These are phyloP conservation scores for Nesidiocoris tenuis DNA, from an alignment of 2,888 invertebrate genomes.

Conservation along the genomic window DNA sequence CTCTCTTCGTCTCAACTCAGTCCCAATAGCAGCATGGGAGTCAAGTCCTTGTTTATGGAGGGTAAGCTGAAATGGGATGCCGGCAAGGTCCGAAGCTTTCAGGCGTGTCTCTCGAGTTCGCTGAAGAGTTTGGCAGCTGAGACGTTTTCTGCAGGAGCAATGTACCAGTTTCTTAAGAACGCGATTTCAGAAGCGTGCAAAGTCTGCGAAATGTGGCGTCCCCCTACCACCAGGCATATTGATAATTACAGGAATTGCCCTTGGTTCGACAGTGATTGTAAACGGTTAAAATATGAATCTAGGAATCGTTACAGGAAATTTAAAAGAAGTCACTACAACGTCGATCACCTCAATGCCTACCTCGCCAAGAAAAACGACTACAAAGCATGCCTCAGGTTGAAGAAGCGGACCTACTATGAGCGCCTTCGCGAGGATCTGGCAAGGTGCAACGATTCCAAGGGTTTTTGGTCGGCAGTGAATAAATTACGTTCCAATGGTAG, in stretches of 20 bases:
- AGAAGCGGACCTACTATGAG: not conserved
- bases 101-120: not conserved
- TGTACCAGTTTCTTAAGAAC: not conserved
- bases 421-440: not conserved
- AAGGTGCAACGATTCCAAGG: not conserved
- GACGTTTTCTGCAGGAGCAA: not conserved
- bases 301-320: not conserved
- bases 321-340: not conserved
- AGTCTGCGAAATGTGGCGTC: not conserved
- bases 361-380: not conserved
- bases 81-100: not conserved
- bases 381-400: not conserved
- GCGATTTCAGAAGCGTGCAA: not conserved
- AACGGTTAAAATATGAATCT: not conserved
- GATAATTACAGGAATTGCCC: not conserved
- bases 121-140: not conserved
- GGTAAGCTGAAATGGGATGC: not conserved
- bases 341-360: not conserved
- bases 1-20: not conserved
- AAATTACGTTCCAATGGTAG: not conserved
- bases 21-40: not conserved
- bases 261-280: not conserved
- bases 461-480: conserved; percentile 5
- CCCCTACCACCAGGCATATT: not conserved
- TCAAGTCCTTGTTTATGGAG: not conserved